These are phyloP conservation scores for Menura novaehollandiae DNA, from an alignment of 2,113 vertebrate species.

Conservation along the genomic window DNA sequence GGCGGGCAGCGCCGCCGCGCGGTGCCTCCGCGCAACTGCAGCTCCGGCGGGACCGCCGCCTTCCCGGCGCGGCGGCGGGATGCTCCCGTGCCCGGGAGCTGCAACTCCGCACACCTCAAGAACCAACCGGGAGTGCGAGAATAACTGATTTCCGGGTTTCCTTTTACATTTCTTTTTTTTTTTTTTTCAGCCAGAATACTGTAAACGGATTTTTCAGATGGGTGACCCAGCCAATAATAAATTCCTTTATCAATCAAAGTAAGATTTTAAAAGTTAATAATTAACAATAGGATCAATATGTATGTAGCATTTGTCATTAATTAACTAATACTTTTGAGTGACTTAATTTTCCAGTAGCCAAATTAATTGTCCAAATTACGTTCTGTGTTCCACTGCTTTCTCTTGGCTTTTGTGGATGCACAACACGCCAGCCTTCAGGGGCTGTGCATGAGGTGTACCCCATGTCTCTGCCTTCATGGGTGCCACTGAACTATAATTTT, in stretches of 20 bases:
- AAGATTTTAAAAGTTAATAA: not conserved
- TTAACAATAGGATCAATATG: too few species aligned
- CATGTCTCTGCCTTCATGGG: not conserved
- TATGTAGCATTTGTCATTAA: not conserved
- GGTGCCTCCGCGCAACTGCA: not conserved
- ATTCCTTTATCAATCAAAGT: not conserved
- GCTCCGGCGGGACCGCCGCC: not conserved
- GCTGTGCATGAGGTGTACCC: not conserved
- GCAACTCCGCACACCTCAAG: not conserved
- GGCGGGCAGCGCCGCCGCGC: slow-evolving; percentile 6
- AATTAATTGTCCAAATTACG: not conserved
- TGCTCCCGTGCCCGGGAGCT: not conserved
- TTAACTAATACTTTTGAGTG: not conserved
- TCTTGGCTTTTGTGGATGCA: not conserved
- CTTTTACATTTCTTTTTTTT: not conserved
- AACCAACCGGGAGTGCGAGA: fast-evolving
- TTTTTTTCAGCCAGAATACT: not conserved
- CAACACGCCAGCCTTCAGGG: fast-evolving
- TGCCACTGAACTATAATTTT: not conserved
- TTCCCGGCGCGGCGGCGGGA: not conserved
- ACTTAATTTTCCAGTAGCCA: not conserved
- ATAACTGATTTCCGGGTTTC: not conserved
- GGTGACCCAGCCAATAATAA: not conserved
- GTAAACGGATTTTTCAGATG: not conserved
- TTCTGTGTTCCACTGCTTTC: not conserved